Base-by-base conservation (phyloP, 2,888 invertebrate genomes). In the Merodon equestris region DNA sequence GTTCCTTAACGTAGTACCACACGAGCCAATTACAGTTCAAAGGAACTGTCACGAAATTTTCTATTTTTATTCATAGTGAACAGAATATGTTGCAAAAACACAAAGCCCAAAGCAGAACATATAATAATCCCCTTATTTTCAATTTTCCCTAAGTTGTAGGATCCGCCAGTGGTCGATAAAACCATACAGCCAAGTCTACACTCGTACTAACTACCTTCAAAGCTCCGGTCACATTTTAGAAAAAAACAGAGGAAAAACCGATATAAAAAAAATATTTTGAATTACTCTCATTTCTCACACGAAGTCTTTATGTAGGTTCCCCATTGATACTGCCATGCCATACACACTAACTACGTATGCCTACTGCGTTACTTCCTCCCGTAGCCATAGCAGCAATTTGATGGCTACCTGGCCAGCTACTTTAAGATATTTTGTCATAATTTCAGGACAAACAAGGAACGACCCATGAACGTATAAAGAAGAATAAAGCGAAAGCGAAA, bases 361-460 rank as follows among this genome's bases (percentile, higher is more conserved):
- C 15, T 51, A 63, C 42, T 63, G 12, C 51, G 7, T 51, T 14
- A 15, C 14, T 19, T 14, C 19, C 36, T 36, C 7, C 53, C 17
- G 10, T 14, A 38, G n/a, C n/a, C n/a, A n/a, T n/a, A n/a, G n/a
- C n/a, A n/a, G n/a, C n/a, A n/a, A n/a, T n/a, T n/a, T n/a, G 34
- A 14, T 27, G 27, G 7, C 27, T 10, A 42, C 19, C 48, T 50
- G 34, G 13, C 50, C 10, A 51, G 14, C 34, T 50, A 17, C 51
- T 58, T 34, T 7, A 42, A 17, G 36, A 40, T 53, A 70, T 54
- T 70, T 70, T 70, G 68, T 70, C 68, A 70, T 70, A 70, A 60
- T 70, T 60, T 40, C 54, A 60, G 18, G 45, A 19, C 58, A 60
- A 45, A 45, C 40, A 60, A 44, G 34, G 17, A 44, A 40, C 48